Conservation (phyloP, 1,140 invertebrate genomes). For the Galleria mellonella region DNA sequence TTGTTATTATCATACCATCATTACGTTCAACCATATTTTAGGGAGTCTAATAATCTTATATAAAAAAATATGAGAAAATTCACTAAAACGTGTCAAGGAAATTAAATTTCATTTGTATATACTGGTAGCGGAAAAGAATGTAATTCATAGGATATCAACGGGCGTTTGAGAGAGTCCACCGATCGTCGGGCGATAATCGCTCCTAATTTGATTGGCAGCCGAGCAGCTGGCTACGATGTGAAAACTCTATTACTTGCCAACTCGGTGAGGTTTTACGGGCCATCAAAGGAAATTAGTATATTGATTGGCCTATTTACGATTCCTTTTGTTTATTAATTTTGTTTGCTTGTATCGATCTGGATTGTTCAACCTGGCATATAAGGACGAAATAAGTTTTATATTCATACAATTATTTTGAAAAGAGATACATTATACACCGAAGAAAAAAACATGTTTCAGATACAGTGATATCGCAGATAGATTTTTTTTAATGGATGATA, state of each 20-base stretch:
- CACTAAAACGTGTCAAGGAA: constrained; percentile 8
- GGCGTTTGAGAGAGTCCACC: constrained; percentile 19
- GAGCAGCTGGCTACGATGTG: constrained; percentile 43
- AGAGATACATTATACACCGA: too few relatives aligned
- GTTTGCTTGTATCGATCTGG: not conserved
- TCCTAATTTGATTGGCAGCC: constrained; percentile 58
- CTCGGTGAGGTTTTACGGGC: constrained; percentile 29
- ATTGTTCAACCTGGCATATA: too few relatives aligned
- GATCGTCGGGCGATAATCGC: constrained; percentile 40
- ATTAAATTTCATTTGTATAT: constrained; percentile 13
- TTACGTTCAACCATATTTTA: too few relatives aligned
- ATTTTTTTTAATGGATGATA: too few relatives aligned
- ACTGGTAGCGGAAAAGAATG: constrained; percentile 24
- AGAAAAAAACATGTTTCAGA: too few relatives aligned
- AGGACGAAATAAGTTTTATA: too few relatives aligned
- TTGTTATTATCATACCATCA: too few relatives aligned
- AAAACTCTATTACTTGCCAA: constrained; percentile 40
- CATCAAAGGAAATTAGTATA: constrained; percentile 26
- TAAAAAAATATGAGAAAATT: too few relatives aligned
- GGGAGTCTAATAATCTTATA: too few relatives aligned
- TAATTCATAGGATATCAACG: constrained; percentile 42
- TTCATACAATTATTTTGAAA: too few relatives aligned
- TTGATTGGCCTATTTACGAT: constrained; percentile 26
- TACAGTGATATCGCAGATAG: too few relatives aligned
- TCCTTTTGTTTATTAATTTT: constrained; percentile 5